phyloP scores from a whole-genome alignment of 2,888 invertebrate genomes.

The Ophioninae sp. region DNA sequence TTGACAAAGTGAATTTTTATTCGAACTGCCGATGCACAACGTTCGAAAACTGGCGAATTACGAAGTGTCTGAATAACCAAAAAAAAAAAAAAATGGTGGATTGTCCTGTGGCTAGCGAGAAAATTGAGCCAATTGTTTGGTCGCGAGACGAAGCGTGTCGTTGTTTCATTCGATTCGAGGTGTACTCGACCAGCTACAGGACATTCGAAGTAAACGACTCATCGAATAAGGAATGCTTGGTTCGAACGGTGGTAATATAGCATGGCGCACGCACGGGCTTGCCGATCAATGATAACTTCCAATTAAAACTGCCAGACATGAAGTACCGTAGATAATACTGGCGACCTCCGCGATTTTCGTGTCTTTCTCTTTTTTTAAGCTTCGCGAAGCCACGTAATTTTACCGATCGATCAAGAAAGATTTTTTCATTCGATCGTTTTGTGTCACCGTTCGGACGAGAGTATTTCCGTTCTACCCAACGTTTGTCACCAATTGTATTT shows the following conservation, averaged over 20 bases:
- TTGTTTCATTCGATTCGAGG: not conserved
- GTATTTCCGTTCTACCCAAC: constrained; percentile 51
- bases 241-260: constrained; percentile 72
- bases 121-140: not conserved
- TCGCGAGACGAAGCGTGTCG: not conserved
- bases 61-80: constrained; percentile 41
- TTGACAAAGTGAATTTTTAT: not conserved
- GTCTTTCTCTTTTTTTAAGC: not conserved
- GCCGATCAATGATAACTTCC: constrained; percentile 53
- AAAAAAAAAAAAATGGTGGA: constrained; percentile 47
- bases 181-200: constrained; percentile 45
- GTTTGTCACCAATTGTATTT: constrained; percentile 52
- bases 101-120: constrained; percentile 54
- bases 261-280: constrained; percentile 69
- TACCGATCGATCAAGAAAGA: constrained; percentile 13
- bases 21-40: not conserved
- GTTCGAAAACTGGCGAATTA: constrained; percentile 49
- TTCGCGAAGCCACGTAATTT: not conserved
- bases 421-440: constrained; percentile 36
- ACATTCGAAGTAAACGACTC: constrained; percentile 52
- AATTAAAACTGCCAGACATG: constrained; percentile 5
- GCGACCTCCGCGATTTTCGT: constrained; percentile 17
- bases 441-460: constrained; percentile 68
- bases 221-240: constrained; percentile 64
- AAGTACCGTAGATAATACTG: constrained; percentile 4